These are phyloP conservation scores for Periophthalmus magnuspinnatus DNA, from an alignment of 2,797 vertebrate genomes.

Conservation along the genomic window DNA sequence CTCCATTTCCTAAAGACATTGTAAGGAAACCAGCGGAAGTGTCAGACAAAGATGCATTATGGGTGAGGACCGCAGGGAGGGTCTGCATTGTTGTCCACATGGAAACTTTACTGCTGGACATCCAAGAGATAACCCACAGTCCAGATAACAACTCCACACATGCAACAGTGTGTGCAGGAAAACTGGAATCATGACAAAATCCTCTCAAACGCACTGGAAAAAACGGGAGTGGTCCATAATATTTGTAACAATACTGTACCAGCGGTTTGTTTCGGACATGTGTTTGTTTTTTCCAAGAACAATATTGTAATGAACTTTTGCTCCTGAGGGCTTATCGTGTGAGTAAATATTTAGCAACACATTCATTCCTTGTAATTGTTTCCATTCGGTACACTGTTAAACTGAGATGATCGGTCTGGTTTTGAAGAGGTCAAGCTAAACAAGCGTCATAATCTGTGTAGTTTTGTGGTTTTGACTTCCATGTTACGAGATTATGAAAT, in stretches of 20 bases:
- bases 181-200: conserved; percentile 50
- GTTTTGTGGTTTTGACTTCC: too few species aligned
- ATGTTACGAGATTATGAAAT: too few species aligned
- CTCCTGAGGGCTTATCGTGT: not conserved
- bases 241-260: conserved; percentile 4
- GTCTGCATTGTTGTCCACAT: conserved; percentile 60
- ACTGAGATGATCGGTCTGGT: not conserved
- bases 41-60: conserved; percentile 60
- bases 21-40: conserved; percentile 60
- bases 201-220: conserved; percentile 37
- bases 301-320: conserved; percentile 10
- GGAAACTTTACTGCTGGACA: conserved; percentile 66
- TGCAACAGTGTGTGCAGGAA: not conserved
- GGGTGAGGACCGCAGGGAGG: conserved; percentile 37
- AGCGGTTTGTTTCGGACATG: not conserved
- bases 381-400: not conserved
- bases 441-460: too few species aligned
- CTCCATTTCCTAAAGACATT: conserved; percentile 23
- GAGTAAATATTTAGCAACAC: conserved; percentile 9
- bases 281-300: not conserved
- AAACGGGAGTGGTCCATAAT: conserved; percentile 42
- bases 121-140: conserved; percentile 57
- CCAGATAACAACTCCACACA: conserved; percentile 47
- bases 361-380: conserved; percentile 2
- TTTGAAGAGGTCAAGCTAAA: not conserved